A percentile compares a stretch with the other conserved stretches of the same genome.
These are phyloP conservation scores for Zophobas atratus DNA, from an alignment of 1,140 invertebrate genomes.

Conservation along the genomic window DNA sequence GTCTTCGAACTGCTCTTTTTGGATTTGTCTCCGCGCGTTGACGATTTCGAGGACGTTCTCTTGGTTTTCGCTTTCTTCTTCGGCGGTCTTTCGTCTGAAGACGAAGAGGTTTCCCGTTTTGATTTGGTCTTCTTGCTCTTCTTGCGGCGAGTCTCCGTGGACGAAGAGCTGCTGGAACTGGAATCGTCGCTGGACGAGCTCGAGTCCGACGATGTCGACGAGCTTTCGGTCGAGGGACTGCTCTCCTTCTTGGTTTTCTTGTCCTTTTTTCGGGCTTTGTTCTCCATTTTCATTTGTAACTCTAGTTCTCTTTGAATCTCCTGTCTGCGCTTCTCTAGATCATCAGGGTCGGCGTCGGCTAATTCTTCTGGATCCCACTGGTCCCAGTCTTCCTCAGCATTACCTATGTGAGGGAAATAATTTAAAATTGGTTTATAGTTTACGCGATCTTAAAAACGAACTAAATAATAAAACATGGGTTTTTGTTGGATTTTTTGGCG, in stretches of 20 bases:
- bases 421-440: too few relatives aligned
- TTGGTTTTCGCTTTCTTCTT: conserved; percentile 69
- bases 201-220: conserved; percentile 75
- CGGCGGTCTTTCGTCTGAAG: conserved; percentile 70
- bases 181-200: conserved; percentile 75
- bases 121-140: conserved; percentile 73
- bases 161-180: conserved; percentile 71
- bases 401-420: conserved; percentile 63
- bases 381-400: conserved; percentile 80
- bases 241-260: conserved; percentile 79
- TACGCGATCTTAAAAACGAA: too few relatives aligned
- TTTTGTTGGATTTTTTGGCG: too few relatives aligned
- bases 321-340: conserved; percentile 82
- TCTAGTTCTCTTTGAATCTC: conserved; percentile 85
- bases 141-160: conserved; percentile 68
- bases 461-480: too few relatives aligned
- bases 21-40: conserved; percentile 53
- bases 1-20: conserved; percentile 62
- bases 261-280: conserved; percentile 73
- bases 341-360: conserved; percentile 88
- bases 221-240: conserved; percentile 78
- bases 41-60: conserved; percentile 67
- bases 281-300: conserved; percentile 80
- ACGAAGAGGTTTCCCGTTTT: conserved; percentile 75
- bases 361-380: conserved; percentile 84